Evolutionary conservation across 1,140 invertebrate genomes (phyloP).

Genomic region (Panagrolaimus sp.): DNA sequence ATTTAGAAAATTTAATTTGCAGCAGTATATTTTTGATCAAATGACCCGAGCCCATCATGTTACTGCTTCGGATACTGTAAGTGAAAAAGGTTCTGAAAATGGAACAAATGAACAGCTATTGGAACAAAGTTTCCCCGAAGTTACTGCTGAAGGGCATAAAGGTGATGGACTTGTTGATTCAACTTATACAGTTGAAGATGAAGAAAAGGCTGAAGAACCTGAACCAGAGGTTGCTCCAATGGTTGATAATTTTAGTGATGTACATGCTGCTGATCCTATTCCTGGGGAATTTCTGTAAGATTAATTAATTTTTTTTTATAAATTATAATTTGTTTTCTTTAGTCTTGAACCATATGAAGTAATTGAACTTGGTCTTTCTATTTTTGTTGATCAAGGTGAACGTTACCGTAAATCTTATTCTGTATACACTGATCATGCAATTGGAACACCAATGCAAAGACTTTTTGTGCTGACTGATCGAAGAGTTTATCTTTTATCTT

Average conservation of each 20-base stretch:
- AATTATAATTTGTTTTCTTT: background rate
- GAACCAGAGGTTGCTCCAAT: background rate
- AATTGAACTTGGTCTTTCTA: conserved; percentile 13
- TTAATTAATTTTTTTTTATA: no score
- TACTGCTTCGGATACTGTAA: background rate
- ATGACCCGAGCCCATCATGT: background rate
- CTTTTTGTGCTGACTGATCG: conserved; percentile 2
- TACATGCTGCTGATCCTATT: background rate
- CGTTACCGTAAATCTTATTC: conserved; percentile 2
- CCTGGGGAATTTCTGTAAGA: background rate
- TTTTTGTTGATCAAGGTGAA: conserved; percentile 10
- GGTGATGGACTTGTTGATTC: background rate
- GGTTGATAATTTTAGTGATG: conserved; percentile 10
- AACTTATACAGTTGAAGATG: background rate
- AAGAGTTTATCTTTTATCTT: background rate
- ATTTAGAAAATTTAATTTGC: background rate
- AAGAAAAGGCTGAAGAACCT: background rate
- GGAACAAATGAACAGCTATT: background rate
- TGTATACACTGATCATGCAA: conserved; percentile 8
- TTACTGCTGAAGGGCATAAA: background rate
- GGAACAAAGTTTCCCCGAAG: background rate
- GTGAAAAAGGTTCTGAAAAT: background rate
- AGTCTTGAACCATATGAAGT: conserved; percentile 7
- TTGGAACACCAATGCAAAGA: background rate
- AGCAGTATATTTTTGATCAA: conserved; percentile 11